Percentiles rank a stretch among this genome's conserved stretches.
phyloP scores from a whole-genome alignment of 2,888 invertebrate genomes.

The Fragum sueziense region DNA sequence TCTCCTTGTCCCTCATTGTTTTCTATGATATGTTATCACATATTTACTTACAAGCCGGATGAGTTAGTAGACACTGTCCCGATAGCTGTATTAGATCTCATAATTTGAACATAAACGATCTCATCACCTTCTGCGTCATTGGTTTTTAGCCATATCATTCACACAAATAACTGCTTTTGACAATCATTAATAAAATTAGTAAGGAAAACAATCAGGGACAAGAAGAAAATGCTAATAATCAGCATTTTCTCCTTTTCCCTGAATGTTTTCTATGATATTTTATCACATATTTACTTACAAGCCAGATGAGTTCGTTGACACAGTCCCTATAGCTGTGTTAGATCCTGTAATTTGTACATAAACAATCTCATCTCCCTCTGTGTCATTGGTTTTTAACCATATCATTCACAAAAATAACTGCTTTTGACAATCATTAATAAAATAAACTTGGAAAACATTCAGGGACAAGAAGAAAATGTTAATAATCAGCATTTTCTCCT shows the following conservation, averaged over 20 bases:
- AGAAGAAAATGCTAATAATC: background rate
- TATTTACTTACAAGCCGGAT: constrained; percentile 16
- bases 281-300: background rate
- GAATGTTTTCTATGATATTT: background rate
- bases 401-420: too few species aligned
- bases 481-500: too few species aligned
- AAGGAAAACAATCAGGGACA: background rate
- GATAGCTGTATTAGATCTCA: background rate
- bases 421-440: too few species aligned
- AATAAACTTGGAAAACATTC: too few species aligned
- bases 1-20: too few species aligned
- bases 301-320: constrained; percentile 1
- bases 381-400: constrained; percentile 5
- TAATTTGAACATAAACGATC: background rate
- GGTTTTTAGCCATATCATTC: constrained; percentile 10
- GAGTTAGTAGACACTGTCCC: background rate
- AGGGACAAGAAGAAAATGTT: too few species aligned
- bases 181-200: too few species aligned
- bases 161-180: too few species aligned
- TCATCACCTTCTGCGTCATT: constrained; percentile 10
- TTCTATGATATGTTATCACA: too few species aligned
- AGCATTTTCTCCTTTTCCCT: too few species aligned
- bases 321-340: constrained; percentile 1
- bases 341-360: background rate
- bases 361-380: background rate